Percentiles rank a stretch among this genome's conserved stretches.
These are phyloP conservation scores for Lithophane socia DNA, from an alignment of 2,888 invertebrate species.

Conservation along the genomic window DNA sequence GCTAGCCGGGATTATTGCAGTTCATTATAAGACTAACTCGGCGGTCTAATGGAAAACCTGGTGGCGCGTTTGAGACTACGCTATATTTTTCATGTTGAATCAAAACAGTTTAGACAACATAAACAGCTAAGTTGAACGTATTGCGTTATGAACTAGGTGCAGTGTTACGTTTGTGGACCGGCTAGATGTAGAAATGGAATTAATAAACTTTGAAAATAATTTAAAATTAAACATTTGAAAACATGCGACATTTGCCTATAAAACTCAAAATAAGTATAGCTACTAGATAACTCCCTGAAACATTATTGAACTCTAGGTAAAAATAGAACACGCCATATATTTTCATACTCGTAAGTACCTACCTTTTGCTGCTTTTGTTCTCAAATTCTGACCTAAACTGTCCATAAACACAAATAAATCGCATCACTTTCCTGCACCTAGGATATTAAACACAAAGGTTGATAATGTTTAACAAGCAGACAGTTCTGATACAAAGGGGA, in stretches of 20 bases:
- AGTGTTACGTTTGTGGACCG: constrained; percentile 25
- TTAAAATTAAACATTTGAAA: constrained; percentile 1
- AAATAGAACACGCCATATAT: background rate
- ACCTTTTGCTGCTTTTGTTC: background rate
- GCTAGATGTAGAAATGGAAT: constrained; percentile 17
- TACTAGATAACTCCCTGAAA: too few species aligned
- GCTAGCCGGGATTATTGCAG: constrained; percentile 76
- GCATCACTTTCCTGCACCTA: constrained; percentile 19
- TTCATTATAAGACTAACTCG: constrained; percentile 75
- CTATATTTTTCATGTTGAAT: constrained; percentile 62
- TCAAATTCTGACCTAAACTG: constrained; percentile 15
- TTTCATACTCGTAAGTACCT: background rate
- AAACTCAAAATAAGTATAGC: too few species aligned
- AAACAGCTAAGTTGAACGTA: constrained; percentile 51
- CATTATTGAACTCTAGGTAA: too few species aligned
- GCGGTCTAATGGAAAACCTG: constrained; percentile 69
- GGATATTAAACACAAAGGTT: constrained; percentile 61
- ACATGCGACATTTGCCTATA: background rate
- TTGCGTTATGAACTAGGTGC: constrained; percentile 45
- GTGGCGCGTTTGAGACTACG: constrained; percentile 49
- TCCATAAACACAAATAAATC: constrained; percentile 39
- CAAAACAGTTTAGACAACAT: constrained; percentile 58
- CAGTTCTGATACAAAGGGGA: constrained; percentile 86
- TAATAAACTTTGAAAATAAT: constrained; percentile 24
- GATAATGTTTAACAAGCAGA: constrained; percentile 81